Evolutionary conservation across 2,888 invertebrate species (phyloP).

Genomic region (Crossocerus cetratus): DNA sequence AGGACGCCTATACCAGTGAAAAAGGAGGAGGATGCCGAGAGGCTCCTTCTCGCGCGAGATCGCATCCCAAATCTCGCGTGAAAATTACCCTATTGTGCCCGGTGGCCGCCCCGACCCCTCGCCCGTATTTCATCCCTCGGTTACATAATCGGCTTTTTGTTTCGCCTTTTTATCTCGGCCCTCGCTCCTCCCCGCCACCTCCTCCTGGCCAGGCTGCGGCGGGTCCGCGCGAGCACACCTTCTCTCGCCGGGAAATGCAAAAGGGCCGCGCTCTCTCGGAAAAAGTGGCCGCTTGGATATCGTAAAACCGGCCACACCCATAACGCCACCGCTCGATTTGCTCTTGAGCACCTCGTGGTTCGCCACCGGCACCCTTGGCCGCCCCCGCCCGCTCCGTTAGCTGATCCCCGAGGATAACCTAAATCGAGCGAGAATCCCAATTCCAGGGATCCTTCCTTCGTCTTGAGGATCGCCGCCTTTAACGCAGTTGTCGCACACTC

Average conservation of each 20-base stretch:
- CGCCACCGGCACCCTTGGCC: constrained; percentile 37
- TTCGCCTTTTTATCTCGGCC: constrained; percentile 71
- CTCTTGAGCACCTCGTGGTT: constrained; percentile 55
- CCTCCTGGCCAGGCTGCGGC: neutral
- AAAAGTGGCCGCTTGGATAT: constrained; percentile 53
- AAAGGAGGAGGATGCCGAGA: constrained; percentile 37
- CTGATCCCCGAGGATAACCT: constrained; percentile 25
- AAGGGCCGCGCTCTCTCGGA: constrained; percentile 3
- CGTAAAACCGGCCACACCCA: constrained; percentile 48
- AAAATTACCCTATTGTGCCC: constrained; percentile 77
- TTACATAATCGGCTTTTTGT: constrained; percentile 77
- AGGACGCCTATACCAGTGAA: constrained; percentile 2
- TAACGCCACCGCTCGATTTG: constrained; percentile 57
- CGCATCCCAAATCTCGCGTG: constrained; percentile 77
- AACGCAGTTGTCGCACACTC: neutral
- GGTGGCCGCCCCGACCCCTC: constrained; percentile 50
- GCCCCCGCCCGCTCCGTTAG: neutral
- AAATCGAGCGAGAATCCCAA: constrained; percentile 50
- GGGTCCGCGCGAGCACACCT: neutral
- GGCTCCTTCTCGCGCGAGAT: constrained; percentile 68
- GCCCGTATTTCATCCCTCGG: constrained; percentile 73
- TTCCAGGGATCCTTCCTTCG: constrained; percentile 9
- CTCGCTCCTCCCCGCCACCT: neutral
- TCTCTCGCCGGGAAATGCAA: neutral
- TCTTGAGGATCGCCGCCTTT: neutral